phyloP scores from a whole-genome alignment of 1,140 invertebrate species.

The Saccostrea cuccullata region DNA sequence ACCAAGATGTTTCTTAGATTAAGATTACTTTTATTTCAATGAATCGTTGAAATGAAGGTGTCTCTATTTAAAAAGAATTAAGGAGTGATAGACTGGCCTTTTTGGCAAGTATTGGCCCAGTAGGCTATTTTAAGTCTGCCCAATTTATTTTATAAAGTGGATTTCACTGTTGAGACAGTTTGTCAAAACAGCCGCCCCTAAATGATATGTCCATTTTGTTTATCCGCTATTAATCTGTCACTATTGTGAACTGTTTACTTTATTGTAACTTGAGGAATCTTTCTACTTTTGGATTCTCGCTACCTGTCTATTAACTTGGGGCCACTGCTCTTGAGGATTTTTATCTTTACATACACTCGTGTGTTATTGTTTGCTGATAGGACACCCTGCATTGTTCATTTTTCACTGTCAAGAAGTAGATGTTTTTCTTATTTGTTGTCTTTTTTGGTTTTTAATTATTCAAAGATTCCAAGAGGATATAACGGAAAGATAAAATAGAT shows the following conservation, averaged over 20 bases:
- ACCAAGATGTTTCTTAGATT: not conserved
- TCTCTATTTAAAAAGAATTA: not conserved
- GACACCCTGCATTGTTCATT: not conserved
- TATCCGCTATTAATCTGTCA: constrained; percentile 8
- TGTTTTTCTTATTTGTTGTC: not conserved
- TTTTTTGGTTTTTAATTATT: not conserved
- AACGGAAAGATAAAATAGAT: too few species aligned
- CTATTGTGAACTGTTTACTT: not conserved
- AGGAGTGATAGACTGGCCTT: too few species aligned
- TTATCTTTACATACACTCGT: not conserved
- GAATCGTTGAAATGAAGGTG: not conserved
- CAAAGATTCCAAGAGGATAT: not conserved
- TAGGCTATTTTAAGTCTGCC: not conserved
- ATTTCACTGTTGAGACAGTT: not conserved
- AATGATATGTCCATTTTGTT: not conserved
- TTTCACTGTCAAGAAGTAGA: not conserved
- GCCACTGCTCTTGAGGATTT: not conserved
- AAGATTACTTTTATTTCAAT: not conserved
- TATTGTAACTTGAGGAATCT: not conserved
- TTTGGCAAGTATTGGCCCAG: not conserved
- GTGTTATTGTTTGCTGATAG: not conserved
- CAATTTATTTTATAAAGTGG: not conserved
- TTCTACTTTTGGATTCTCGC: not conserved
- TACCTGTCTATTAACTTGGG: not conserved
- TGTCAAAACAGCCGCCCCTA: not conserved